Percentiles rank a stretch among this genome's conserved stretches.
Conservation (phyloP, 2,113 vertebrate genomes). For the Myanophis thanlyinensis region DNA sequence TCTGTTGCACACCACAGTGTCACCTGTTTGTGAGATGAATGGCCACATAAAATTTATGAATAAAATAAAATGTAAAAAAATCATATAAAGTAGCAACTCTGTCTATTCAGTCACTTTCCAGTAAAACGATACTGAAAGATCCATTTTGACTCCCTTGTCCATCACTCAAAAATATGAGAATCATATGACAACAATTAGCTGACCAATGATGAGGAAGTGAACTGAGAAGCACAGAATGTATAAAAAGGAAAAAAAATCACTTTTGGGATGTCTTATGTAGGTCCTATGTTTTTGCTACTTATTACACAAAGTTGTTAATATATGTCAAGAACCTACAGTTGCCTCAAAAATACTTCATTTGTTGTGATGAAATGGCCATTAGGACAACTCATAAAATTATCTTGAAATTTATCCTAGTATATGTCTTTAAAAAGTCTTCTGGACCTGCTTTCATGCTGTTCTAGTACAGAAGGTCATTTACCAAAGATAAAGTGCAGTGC, state of each 20-base stretch:
- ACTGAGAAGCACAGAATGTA: neutral
- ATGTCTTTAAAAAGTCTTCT: neutral
- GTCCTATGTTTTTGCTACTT: neutral
- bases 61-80: neutral
- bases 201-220: neutral
- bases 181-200: neutral
- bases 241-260: neutral
- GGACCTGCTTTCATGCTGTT: neutral
- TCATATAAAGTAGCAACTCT: neutral
- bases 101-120: neutral
- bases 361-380: neutral
- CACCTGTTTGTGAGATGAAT: neutral
- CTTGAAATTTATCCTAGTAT: neutral
- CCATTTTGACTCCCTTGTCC: no score
- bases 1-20: neutral
- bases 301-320: neutral
- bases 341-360: neutral
- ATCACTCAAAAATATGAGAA: neutral
- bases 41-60: neutral
- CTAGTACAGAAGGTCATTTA: neutral
- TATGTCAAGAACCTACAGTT: neutral
- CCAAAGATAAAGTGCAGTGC: neutral
- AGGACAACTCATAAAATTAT: neutral
- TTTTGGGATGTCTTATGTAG: neutral
- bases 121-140: neutral